phyloP scores from a whole-genome alignment of 2,888 invertebrate genomes.

The Aleiodes alternator region DNA sequence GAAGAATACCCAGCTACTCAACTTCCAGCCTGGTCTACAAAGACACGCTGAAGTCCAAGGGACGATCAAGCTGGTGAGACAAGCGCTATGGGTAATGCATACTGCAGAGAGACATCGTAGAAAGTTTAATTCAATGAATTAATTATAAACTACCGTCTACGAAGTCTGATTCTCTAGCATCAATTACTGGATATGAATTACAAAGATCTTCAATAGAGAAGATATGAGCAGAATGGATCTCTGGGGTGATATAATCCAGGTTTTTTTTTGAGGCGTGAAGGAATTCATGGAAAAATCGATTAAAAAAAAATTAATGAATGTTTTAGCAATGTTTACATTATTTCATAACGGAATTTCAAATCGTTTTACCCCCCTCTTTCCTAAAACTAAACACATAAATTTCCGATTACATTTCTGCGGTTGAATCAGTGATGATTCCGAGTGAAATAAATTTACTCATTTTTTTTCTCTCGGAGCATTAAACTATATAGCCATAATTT shows the following conservation, averaged over 20 bases:
- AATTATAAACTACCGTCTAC: conserved; percentile 67
- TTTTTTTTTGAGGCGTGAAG: too few relatives aligned
- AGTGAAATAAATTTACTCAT: neutral
- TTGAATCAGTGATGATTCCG: too few relatives aligned
- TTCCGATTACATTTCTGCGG: too few relatives aligned
- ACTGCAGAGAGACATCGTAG: conserved; percentile 59
- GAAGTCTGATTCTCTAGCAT: conserved; percentile 56
- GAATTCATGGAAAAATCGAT: too few relatives aligned
- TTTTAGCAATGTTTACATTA: too few relatives aligned
- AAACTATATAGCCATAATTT: conserved; percentile 5
- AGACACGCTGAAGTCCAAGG: neutral
- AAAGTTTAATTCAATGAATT: conserved; percentile 72
- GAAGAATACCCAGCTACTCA: neutral
- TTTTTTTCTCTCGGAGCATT: neutral
- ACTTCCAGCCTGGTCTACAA: conserved; percentile 4
- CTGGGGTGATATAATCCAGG: too few relatives aligned
- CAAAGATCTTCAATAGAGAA: conserved; percentile 51
- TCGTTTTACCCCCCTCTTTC: too few relatives aligned
- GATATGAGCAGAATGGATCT: too few relatives aligned
- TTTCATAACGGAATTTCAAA: too few relatives aligned
- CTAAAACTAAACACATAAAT: too few relatives aligned
- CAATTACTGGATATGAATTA: conserved; percentile 67
- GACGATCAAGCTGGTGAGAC: too few relatives aligned
- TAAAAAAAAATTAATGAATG: too few relatives aligned
- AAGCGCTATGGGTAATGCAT: conserved; percentile 59